Evolutionary conservation across 2,113 vertebrate species (phyloP).

Genomic region (Syrmaticus mikado): DNA sequence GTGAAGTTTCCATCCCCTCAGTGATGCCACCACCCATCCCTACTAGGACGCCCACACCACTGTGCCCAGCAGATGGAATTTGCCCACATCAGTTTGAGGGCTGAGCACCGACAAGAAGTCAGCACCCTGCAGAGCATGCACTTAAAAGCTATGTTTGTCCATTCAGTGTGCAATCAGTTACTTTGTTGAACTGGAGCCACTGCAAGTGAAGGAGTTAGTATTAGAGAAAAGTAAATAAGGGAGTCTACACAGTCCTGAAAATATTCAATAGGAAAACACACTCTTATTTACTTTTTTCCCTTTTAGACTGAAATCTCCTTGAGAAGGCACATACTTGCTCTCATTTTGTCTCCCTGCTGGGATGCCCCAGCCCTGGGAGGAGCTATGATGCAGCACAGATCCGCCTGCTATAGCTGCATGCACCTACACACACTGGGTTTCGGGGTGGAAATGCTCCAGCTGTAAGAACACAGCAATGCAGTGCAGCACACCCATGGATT

Average conservation of each 20-base stretch:
- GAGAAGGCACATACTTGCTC: neutral
- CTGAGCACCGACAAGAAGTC: neutral
- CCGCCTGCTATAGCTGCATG: accelerated
- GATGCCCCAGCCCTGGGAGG: neutral
- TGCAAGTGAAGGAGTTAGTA: slow-evolving; percentile 7
- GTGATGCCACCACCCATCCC: neutral
- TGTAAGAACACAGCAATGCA: accelerated
- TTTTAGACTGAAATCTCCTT: neutral
- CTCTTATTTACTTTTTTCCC: neutral
- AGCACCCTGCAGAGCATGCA: neutral
- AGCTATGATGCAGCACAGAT: neutral
- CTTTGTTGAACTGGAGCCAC: slow-evolving; percentile 15
- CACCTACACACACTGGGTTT: accelerated
- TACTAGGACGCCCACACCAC: neutral
- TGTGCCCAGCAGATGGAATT: neutral
- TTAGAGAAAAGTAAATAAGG: slow-evolving; percentile 1
- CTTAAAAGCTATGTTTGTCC: neutral
- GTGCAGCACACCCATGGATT: accelerated
- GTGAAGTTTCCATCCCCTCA: neutral
- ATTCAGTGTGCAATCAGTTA: neutral
- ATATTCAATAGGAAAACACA: neutral
- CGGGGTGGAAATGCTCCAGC: neutral
- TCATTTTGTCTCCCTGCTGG: neutral
- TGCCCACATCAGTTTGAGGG: accelerated
- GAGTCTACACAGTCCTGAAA: neutral